Evolutionary conservation across 2,113 vertebrate species (phyloP).

Genomic region (Gavialis gangeticus): DNA sequence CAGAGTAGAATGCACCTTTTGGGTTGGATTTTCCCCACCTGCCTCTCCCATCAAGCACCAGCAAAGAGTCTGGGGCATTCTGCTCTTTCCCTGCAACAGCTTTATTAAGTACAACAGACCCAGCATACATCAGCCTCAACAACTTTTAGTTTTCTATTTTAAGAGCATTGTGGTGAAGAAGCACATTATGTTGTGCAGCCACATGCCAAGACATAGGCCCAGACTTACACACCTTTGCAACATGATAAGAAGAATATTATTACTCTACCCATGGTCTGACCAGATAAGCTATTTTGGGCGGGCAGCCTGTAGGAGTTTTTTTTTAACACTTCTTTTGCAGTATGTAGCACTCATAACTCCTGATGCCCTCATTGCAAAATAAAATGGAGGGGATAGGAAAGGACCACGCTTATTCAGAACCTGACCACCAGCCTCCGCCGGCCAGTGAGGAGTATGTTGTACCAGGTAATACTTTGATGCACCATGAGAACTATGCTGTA

Average conservation of each 20-base stretch:
- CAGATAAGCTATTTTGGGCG: constrained; percentile 81
- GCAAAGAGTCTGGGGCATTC: not conserved
- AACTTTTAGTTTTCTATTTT: not conserved
- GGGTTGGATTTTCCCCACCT: not conserved
- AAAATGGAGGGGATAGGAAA: constrained; percentile 64
- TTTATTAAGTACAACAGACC: not conserved
- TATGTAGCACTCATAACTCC: constrained; percentile 53
- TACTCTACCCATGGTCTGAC: constrained; percentile 61
- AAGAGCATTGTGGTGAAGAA: not conserved
- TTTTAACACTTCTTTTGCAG: constrained; percentile 46
- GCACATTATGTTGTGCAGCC: not conserved
- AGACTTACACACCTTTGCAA: constrained; percentile 55
- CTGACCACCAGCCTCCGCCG: not conserved
- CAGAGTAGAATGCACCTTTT: not conserved
- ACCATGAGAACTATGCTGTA: no score
- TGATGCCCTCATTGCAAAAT: constrained; percentile 33
- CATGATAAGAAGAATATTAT: constrained; percentile 77
- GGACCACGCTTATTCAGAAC: not conserved
- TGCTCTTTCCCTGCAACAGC: not conserved
- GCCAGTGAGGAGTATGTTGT: not conserved
- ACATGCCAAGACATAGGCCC: not conserved
- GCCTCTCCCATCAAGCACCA: not conserved
- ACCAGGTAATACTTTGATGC: constrained; percentile 71
- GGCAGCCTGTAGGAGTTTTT: constrained; percentile 65
- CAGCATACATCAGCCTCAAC: not conserved